phyloP scores from a whole-genome alignment of 1,140 invertebrate species.

The Heterodera carotae region DNA sequence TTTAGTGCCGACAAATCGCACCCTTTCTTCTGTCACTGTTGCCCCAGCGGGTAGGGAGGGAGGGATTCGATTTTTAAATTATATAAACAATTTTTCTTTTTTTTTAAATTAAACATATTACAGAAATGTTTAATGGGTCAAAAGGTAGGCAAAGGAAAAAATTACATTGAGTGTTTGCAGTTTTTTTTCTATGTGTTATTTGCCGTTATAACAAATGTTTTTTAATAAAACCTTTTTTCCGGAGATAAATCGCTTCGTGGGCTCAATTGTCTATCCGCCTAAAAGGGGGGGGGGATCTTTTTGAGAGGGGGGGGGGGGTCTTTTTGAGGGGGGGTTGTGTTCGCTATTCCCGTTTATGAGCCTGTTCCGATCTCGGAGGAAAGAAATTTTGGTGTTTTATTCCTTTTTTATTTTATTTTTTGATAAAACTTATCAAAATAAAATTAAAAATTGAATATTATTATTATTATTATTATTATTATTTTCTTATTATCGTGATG shows the following conservation, averaged over 20 bases:
- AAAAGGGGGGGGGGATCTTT: too few relatives aligned
- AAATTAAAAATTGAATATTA: not conserved
- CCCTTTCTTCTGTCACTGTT: constrained; percentile 53
- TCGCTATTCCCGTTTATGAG: too few relatives aligned
- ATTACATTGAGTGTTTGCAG: too few relatives aligned
- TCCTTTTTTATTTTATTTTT: too few relatives aligned
- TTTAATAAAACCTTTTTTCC: not conserved
- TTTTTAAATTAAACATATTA: constrained; percentile 31
- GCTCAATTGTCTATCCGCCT: too few relatives aligned
- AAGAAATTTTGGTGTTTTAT: too few relatives aligned
- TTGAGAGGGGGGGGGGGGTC: too few relatives aligned
- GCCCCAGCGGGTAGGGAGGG: constrained; percentile 53
- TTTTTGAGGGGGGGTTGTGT: too few relatives aligned
- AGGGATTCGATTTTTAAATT: constrained; percentile 13
- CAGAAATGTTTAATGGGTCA: constrained; percentile 54
- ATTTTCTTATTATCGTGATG: constrained; percentile 13
- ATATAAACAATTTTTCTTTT: constrained; percentile 30
- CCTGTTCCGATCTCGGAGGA: too few relatives aligned
- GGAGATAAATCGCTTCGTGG: too few relatives aligned
- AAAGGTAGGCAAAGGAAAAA: constrained; percentile 35
- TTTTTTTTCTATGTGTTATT: not conserved
- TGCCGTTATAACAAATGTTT: not conserved
- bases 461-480: constrained; percentile 6
- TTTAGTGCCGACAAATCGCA: constrained; percentile 54
- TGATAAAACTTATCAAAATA: too few relatives aligned